Base-by-base conservation (phyloP, 1,140 invertebrate species). In the Paramacrobiotus metropolitanus region DNA sequence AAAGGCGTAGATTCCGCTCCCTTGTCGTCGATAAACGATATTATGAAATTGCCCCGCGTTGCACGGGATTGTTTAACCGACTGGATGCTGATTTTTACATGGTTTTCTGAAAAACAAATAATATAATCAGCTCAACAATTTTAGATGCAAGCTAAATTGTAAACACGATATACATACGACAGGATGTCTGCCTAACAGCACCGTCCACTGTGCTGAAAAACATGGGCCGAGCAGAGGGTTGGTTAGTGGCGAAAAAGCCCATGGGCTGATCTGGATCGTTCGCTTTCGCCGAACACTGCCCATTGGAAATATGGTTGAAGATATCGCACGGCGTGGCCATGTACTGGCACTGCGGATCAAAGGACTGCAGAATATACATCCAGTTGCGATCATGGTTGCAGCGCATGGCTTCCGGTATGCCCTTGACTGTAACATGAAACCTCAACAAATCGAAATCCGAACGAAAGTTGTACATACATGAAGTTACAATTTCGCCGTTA, bases 351-450 rank as follows among this genome's bases (percentile, higher is more conserved):
- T 9, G 15, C 24, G 48, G 48, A 24, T 55, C 48, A 24, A 55
- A 55, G 15, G 48, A 20, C 48, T 55, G 48, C 15, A 55, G 48
- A 24, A 55, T 24, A 24, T 55, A 55, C 24, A 55, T 15, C 48
- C 48, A 55, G 48, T 55, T 55, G 15, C 48, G 48, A 24, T 55
- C 28, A 24, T 55, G 48, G 24, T 55, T 55, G 48, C 48, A 55
- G 15, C 28, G 48, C 9, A 55, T 55, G 48, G 48, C 48, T 55
- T 55, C 48, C 48, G 48, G 48, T 55, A 55, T 24, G 48, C 15
- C 24, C 24, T 55, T 55, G 48, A 55, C 48, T 55, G 24, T 9
- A 55, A 55, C 15, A 55, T 20, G 48, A 9, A 55, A 24, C 48
- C 9, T 40, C 34, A 40, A 40, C 9, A n/a, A n/a, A n/a, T n/a